Evolutionary conservation across 1,140 invertebrate species (phyloP).

Genomic region (Catajapyx aquilonaris): DNA sequence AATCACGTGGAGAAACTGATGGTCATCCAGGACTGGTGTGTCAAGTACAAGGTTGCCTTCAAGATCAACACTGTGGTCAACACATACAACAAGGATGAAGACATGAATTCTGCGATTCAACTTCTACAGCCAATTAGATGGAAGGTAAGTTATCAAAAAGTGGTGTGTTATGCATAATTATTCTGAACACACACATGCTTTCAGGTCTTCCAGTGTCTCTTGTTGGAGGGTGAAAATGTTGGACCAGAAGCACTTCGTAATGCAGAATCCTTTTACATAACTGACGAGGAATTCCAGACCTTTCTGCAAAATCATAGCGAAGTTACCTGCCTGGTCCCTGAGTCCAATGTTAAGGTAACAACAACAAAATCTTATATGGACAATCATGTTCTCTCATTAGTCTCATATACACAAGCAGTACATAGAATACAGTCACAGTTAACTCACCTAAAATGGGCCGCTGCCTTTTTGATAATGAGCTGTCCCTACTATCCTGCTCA

Average conservation of each 20-base stretch:
- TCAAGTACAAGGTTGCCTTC: conserved; percentile 22
- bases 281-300: conserved; percentile 20
- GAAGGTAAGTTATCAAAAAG: conserved; percentile 15
- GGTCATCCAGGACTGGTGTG: conserved; percentile 21
- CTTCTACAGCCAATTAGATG: conserved; percentile 22
- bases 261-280: conserved; percentile 22
- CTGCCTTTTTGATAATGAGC: no score
- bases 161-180: conserved; percentile 7
- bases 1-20: conserved; percentile 21
- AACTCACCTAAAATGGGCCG: no score
- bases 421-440: not conserved
- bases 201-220: conserved; percentile 25
- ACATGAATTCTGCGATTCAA: conserved; percentile 21
- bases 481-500: not conserved
- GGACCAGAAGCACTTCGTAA: conserved; percentile 22
- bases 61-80: conserved; percentile 30
- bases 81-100: conserved; percentile 23
- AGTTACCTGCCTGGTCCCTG: conserved; percentile 23
- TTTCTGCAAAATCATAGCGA: conserved; percentile 22
- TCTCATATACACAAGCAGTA: not conserved
- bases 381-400: not conserved
- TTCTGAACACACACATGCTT: conserved; percentile 8
- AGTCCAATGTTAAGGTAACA: conserved; percentile 21
- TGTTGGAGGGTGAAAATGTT: conserved; percentile 26
- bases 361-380: not conserved